Conservation (phyloP, 2,797 vertebrate species). For the Chaenodraco wilsoni region DNA sequence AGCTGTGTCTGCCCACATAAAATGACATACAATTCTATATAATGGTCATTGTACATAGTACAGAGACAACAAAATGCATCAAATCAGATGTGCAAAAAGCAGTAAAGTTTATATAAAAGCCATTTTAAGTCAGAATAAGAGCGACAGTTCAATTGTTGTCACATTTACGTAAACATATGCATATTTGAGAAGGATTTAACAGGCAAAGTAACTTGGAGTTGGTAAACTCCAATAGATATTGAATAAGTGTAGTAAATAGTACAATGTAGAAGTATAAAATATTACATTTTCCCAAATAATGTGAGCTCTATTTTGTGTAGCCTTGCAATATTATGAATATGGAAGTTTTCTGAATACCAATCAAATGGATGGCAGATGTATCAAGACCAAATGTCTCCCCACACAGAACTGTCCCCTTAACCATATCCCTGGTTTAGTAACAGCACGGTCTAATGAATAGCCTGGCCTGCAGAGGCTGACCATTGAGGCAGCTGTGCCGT, state of each 20-base stretch:
- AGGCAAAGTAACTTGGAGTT: too few species aligned
- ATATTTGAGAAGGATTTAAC: too few species aligned
- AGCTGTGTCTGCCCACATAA: neutral
- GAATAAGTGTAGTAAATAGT: too few species aligned
- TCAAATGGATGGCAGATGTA: slow-evolving; percentile 72
- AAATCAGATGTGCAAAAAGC: too few species aligned
- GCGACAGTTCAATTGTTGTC: too few species aligned
- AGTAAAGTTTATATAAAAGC: too few species aligned
- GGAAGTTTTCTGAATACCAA: slow-evolving; percentile 58
- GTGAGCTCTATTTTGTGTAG: slow-evolving; percentile 19
- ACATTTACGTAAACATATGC: too few species aligned
- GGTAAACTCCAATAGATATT: too few species aligned
- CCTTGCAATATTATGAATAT: slow-evolving; percentile 40
- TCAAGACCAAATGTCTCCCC: slow-evolving; percentile 59
- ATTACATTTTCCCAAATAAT: neutral
- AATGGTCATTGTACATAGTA: too few species aligned
- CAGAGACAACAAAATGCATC: too few species aligned
- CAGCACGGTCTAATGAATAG: slow-evolving; percentile 77
- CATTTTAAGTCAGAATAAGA: too few species aligned
- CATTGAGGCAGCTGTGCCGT: slow-evolving; percentile 71
- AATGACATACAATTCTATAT: neutral
- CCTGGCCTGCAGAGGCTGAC: slow-evolving; percentile 66
- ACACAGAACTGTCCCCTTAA: slow-evolving; percentile 73
- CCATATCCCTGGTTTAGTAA: slow-evolving; percentile 75
- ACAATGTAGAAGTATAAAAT: too few species aligned